Base-by-base conservation (phyloP, 2,888 invertebrate species). In the Aelia acuminata region DNA sequence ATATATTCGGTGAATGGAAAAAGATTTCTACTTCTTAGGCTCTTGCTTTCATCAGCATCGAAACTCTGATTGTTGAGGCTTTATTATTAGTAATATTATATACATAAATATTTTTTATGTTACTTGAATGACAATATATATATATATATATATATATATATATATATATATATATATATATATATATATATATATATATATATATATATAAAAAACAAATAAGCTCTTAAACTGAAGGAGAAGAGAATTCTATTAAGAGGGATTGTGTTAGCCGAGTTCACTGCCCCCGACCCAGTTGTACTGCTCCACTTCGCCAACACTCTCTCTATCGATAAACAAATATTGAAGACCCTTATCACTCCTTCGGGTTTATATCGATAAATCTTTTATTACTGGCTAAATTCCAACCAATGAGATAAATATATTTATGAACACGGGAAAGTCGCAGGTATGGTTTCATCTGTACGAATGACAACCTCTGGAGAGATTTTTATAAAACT, bases 251-350 rank as follows among this genome's bases (percentile, higher is more conserved):
- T n/a, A 10, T 53, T 43, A 43, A 43, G 43, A n/a, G 53, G 26
- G 10, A n/a, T 57, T 57, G 57, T 57, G 13, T 18, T 8, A 1
- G 31, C 5, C 3, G 63, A 70, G 63, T 70, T 70, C 63, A 70
- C 63, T 70, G 63, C 31, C 63, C 63, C 18, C 63, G 31, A 1
- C 15, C 63, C 35, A 70, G 31, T 20, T 70, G 26, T 35, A 70
- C 15, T 70, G 31, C 15, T 35, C 63, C 35, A 70, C 13, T 57
- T 57, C 57, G 57, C 26, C 26, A 26, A 0, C 26, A 26, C 63
- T 70, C 63, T 35, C 31, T 5, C 63, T 70, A 35, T 31, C 31
- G 63, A 70, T 70, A 70, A 70, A 70, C 63, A 35, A 70, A 70
- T 35, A 31, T 70, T 22, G 63, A 18, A 70, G 31, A 31, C 1